Conservation (phyloP, 2,797 vertebrate species). For the Gallinago solitaria region DNA sequence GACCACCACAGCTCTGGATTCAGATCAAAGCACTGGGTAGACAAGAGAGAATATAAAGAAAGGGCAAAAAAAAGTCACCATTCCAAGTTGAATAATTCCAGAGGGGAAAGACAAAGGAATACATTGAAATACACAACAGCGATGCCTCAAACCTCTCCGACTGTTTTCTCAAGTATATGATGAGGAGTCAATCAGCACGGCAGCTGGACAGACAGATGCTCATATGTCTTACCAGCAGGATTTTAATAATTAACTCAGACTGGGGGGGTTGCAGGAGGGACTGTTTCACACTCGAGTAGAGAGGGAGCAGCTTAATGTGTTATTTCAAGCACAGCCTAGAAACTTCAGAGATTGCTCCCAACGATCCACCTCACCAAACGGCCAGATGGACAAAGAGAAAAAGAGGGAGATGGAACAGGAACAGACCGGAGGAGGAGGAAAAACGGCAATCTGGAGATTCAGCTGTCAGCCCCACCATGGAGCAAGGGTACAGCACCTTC, state of each 20-base stretch:
- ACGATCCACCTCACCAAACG: neutral
- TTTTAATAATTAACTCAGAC: constrained; percentile 55
- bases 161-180: neutral
- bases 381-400: neutral
- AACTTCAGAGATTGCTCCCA: neutral
- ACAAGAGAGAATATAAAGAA: neutral
- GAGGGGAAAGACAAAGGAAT: neutral
- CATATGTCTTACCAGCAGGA: constrained; percentile 18
- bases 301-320: neutral
- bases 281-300: neutral
- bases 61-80: neutral
- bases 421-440: neutral
- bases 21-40: neutral
- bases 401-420: neutral
- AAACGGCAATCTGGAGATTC: neutral
- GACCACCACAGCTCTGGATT: neutral
- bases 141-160: neutral
- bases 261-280: neutral
- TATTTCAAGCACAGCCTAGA: neutral
- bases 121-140: neutral
- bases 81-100: neutral
- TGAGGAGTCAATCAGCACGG: neutral
- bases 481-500: neutral
- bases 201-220: constrained; percentile 63
- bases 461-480: neutral